A percentile compares a stretch with the other conserved stretches of the same genome.
Conservation (phyloP, 2,888 invertebrate species). For the Elysia crispata region DNA sequence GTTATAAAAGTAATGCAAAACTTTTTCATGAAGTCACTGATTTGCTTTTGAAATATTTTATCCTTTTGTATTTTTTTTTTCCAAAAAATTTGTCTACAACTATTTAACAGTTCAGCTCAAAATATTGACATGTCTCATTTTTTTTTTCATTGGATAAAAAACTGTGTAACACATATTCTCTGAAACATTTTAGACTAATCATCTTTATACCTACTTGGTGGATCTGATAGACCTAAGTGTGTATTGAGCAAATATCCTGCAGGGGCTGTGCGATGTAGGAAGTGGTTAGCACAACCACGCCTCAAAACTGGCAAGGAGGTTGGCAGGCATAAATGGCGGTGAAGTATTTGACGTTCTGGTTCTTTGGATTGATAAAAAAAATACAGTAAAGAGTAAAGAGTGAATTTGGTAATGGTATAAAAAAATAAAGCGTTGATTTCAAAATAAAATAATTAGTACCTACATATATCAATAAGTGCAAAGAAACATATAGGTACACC, state of each 20-base stretch:
- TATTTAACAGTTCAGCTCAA: no score
- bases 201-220: constrained; percentile 38
- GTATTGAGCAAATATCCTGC: constrained; percentile 84
- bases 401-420: no score
- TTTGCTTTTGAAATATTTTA: no score
- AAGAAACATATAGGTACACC: background rate
- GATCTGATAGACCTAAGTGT: constrained; percentile 81
- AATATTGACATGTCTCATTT: background rate
- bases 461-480: background rate
- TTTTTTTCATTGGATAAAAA: background rate
- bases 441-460: no score
- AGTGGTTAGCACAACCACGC: constrained; percentile 82
- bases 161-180: background rate
- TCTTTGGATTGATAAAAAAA: constrained; percentile 28
- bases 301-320: constrained; percentile 86
- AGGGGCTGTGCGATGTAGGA: constrained; percentile 64
- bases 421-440: no score
- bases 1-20: no score
- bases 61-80: background rate
- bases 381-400: no score
- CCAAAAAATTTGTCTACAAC: no score
- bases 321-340: constrained; percentile 85
- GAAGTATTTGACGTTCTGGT: constrained; percentile 80
- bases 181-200: constrained; percentile 17
- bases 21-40: no score